These are phyloP conservation scores for Sycobia sp. DNA, from an alignment of 1,140 invertebrate genomes.

Conservation along the genomic window DNA sequence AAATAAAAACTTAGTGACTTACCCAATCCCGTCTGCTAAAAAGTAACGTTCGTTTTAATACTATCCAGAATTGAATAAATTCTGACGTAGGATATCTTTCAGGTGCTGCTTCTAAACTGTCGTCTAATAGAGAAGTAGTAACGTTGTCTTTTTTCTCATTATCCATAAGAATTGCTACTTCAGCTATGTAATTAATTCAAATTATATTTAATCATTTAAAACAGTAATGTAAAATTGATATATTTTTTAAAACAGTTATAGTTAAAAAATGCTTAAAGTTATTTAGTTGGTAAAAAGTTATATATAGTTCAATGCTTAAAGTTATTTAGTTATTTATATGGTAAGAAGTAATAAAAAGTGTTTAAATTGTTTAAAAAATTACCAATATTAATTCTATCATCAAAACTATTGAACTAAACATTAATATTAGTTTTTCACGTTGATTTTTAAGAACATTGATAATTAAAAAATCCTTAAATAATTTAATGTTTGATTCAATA, in stretches of 20 bases:
- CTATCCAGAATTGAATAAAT: conserved; percentile 79
- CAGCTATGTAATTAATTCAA: conserved; percentile 43
- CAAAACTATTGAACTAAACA: too few relatives aligned
- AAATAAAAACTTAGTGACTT: too few relatives aligned
- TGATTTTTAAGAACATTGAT: too few relatives aligned
- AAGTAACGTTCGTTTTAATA: conserved; percentile 76
- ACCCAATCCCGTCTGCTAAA: conserved; percentile 86
- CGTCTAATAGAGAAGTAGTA: conserved; percentile 70
- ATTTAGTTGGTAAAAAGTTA: too few relatives aligned
- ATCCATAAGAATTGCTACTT: conserved; percentile 65
- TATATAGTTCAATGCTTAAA: background rate
- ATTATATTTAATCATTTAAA: too few relatives aligned
- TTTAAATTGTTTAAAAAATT: too few relatives aligned
- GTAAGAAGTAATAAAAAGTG: background rate
- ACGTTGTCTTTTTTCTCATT: conserved; percentile 70
- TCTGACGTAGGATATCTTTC: conserved; percentile 79
- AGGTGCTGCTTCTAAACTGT: conserved; percentile 64
- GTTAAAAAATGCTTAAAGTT: too few relatives aligned
- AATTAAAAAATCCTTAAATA: too few relatives aligned
- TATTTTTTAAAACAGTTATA: background rate
- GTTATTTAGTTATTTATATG: background rate
- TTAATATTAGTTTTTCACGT: too few relatives aligned
- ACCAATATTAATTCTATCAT: too few relatives aligned
- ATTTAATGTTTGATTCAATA: too few relatives aligned
- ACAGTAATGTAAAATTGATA: too few relatives aligned